Conservation (phyloP, 2,113 vertebrate species). For the Festucalex cinctus region DNA sequence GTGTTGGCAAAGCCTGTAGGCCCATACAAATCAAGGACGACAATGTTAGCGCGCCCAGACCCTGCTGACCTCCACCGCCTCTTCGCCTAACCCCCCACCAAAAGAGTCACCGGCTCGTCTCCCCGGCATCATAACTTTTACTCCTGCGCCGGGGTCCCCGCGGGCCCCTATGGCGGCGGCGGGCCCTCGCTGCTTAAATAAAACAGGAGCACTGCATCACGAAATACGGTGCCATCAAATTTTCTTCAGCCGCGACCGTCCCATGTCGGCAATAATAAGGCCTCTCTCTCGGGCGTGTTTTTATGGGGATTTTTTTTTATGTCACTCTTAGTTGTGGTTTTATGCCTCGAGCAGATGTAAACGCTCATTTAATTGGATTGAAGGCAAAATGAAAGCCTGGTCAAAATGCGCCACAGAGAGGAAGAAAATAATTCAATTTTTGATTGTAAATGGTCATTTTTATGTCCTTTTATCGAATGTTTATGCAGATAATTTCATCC, state of each 20-base stretch:
- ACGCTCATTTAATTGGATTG: conserved; percentile 20
- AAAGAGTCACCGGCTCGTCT: conserved; percentile 25
- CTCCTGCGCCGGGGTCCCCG: conserved; percentile 8
- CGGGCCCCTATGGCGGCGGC: background rate
- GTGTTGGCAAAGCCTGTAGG: background rate
- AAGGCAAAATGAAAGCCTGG: conserved; percentile 24
- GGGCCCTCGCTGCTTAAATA: conserved; percentile 7
- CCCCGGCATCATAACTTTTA: conserved; percentile 16
- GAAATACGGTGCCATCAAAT: conserved; percentile 31
- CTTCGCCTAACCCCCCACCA: conserved; percentile 14
- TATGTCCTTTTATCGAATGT: background rate
- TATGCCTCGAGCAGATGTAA: conserved; percentile 30
- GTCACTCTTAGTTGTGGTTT: conserved; percentile 36
- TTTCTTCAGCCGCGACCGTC: conserved; percentile 27
- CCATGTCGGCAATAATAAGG: conserved; percentile 41
- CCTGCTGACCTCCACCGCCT: conserved; percentile 7
- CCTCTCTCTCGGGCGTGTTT: conserved; percentile 33
- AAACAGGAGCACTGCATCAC: conserved; percentile 29
- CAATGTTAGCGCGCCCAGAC: conserved; percentile 10
- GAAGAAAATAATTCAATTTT: conserved; percentile 5
- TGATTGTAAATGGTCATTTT: conserved; percentile 3
- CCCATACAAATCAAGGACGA: background rate
- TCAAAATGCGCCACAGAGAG: conserved; percentile 4
- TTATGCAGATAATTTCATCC: background rate
- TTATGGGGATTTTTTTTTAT: conserved; percentile 24